Conservation (phyloP, 1,140 invertebrate genomes). For the Rhagoletis pomonella region DNA sequence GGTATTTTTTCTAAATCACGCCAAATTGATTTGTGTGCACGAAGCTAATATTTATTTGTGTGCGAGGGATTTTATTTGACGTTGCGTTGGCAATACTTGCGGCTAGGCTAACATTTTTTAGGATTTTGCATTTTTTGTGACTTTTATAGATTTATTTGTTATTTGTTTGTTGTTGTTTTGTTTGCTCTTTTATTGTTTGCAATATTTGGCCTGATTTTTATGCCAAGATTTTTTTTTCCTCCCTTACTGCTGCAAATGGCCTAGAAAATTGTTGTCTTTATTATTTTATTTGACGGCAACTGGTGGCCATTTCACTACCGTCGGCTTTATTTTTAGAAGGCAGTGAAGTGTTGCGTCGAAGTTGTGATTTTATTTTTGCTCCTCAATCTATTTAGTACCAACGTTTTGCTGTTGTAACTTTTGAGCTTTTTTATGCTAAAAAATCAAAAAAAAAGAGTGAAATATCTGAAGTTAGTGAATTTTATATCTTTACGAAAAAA, state of each 20-base stretch:
- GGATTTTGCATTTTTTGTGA: slow-evolving; percentile 44
- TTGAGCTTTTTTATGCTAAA: too few species aligned
- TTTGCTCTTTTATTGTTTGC: not conserved
- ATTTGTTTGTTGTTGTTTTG: not conserved
- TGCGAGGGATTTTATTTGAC: slow-evolving; percentile 1
- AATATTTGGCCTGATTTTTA: slow-evolving; percentile 30
- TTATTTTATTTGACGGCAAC: not conserved
- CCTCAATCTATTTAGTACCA: too few species aligned
- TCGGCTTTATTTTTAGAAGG: too few species aligned
- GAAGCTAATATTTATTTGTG: not conserved
- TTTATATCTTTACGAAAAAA: too few species aligned
- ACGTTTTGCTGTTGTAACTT: too few species aligned
- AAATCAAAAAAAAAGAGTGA: too few species aligned
- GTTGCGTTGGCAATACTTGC: slow-evolving; percentile 14
- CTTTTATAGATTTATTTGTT: not conserved
- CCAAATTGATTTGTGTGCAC: slow-evolving; percentile 35
- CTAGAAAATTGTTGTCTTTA: slow-evolving; percentile 11
- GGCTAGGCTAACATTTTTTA: slow-evolving; percentile 43
- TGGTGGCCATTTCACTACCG: not conserved
- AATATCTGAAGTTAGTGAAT: too few species aligned
- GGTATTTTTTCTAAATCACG: slow-evolving; percentile 47
- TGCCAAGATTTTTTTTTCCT: not conserved
- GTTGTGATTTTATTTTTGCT: too few species aligned
- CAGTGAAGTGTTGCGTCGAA: too few species aligned
- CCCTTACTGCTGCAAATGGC: slow-evolving; percentile 20